Evolutionary conservation across 2,113 vertebrate genomes (phyloP).

Genomic region (Turdus rufiventris): DNA sequence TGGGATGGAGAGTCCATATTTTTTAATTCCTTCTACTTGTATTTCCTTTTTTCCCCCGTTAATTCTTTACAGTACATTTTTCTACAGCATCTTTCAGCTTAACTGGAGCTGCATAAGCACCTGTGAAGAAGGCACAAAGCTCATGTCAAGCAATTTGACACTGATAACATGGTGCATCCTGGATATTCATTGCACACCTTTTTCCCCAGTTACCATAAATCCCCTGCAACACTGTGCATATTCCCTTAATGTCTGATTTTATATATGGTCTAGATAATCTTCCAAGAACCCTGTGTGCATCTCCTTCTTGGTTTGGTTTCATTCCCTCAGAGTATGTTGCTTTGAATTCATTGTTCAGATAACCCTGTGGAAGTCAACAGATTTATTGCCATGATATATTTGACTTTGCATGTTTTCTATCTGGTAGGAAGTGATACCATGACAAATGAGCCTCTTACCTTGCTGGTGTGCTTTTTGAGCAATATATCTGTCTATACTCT

Average conservation of each 20-base stretch:
- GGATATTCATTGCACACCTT: not conserved
- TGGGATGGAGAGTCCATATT: not conserved
- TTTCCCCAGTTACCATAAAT: not conserved
- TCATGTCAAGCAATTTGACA: not conserved
- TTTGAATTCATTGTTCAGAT: not conserved
- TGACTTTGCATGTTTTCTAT: slow-evolving; percentile 11
- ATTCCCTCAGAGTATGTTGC: not conserved
- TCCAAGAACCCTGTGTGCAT: not conserved
- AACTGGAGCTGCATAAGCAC: not conserved
- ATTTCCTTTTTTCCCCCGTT: not conserved
- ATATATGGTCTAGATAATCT: not conserved
- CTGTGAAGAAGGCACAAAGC: not conserved
- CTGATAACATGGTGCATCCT: not conserved
- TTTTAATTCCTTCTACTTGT: not conserved
- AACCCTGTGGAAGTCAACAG: not conserved
- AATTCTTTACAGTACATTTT: not conserved
- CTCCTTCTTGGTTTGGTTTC: not conserved
- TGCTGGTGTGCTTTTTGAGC: not conserved
- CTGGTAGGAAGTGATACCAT: not conserved
- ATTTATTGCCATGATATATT: not conserved
- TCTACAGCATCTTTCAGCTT: not conserved
- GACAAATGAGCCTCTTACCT: not conserved
- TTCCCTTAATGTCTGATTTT: not conserved
- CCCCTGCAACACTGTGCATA: not conserved
- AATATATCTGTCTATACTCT: not conserved